These are phyloP conservation scores for Aptenodytes patagonicus DNA, from an alignment of 2,113 vertebrate genomes.

Conservation along the genomic window DNA sequence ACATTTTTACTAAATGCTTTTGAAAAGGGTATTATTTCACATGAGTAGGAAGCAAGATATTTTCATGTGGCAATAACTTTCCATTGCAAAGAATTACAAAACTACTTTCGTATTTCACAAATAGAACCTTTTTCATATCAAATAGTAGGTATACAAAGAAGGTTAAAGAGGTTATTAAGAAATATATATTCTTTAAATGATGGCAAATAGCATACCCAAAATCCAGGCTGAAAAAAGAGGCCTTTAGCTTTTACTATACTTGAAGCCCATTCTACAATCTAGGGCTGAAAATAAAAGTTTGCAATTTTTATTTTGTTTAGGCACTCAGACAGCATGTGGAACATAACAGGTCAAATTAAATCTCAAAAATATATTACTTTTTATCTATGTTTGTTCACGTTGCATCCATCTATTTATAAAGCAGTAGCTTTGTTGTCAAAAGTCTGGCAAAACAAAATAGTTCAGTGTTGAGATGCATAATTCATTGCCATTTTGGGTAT, in stretches of 20 bases:
- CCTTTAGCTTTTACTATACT: not conserved
- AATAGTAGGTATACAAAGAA: not conserved
- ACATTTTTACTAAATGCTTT: not conserved
- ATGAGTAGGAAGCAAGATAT: not conserved
- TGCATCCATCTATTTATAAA: conserved; percentile 1
- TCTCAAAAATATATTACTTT: not conserved
- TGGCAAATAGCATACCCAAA: not conserved
- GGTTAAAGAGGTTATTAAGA: not conserved
- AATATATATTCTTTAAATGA: not conserved
- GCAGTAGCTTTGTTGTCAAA: not conserved
- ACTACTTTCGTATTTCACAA: not conserved
- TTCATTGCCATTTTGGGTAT: not conserved
- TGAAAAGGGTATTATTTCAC: not conserved
- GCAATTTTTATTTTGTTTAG: not conserved
- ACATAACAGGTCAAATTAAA: not conserved
- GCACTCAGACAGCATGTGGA: not conserved
- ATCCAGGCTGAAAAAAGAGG: not conserved
- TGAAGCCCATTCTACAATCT: not conserved
- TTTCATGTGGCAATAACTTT: not conserved
- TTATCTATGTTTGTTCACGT: not conserved
- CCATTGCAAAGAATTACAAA: not conserved
- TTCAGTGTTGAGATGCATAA: not conserved
- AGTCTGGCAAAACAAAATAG: not conserved
- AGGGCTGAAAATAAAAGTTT: not conserved
- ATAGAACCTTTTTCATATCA: not conserved